These are phyloP conservation scores for Lordiphosa stackelbergi DNA, from an alignment of 1,140 invertebrate species.

Conservation along the genomic window DNA sequence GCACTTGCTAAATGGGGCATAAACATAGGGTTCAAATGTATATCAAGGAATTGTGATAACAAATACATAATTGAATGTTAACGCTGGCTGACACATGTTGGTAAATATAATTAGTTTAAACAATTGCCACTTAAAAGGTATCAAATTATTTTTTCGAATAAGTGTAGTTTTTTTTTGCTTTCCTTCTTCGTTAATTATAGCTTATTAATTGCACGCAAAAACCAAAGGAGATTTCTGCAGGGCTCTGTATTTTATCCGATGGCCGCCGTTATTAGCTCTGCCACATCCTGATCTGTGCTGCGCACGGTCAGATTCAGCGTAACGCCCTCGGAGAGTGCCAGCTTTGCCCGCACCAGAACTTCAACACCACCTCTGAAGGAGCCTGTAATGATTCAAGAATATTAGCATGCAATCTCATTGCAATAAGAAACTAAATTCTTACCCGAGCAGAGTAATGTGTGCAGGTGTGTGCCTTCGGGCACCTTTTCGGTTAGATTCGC, in stretches of 20 bases:
- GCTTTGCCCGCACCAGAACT: constrained; percentile 90
- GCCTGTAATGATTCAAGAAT: constrained; percentile 77
- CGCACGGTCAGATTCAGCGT: constrained; percentile 85
- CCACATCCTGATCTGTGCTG: constrained; percentile 83
- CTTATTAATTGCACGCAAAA: constrained; percentile 57
- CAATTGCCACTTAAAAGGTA: constrained; percentile 43
- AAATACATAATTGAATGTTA: constrained; percentile 28
- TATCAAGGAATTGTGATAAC: constrained; percentile 15
- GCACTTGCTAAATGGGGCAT: constrained; percentile 37
- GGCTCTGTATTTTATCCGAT: constrained; percentile 83
- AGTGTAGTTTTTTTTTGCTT: constrained; percentile 23
- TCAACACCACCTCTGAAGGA: constrained; percentile 93
- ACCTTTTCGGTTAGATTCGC: constrained; percentile 92
- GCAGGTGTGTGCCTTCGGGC: constrained; percentile 88
- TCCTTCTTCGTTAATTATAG: constrained; percentile 31
- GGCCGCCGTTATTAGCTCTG: constrained; percentile 91
- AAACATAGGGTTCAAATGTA: constrained; percentile 20
- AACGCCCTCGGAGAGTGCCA: constrained; percentile 87
- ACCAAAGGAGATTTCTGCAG: constrained; percentile 51
- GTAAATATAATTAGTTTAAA: constrained; percentile 16
- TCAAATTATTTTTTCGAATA: constrained; percentile 62
- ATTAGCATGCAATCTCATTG: neutral
- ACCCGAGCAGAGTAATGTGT: constrained; percentile 89
- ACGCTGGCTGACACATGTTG: constrained; percentile 13
- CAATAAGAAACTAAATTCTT: constrained; percentile 20